Conservation (phyloP, 2,888 invertebrate genomes). For the Stenoptilia bipunctidactyla region DNA sequence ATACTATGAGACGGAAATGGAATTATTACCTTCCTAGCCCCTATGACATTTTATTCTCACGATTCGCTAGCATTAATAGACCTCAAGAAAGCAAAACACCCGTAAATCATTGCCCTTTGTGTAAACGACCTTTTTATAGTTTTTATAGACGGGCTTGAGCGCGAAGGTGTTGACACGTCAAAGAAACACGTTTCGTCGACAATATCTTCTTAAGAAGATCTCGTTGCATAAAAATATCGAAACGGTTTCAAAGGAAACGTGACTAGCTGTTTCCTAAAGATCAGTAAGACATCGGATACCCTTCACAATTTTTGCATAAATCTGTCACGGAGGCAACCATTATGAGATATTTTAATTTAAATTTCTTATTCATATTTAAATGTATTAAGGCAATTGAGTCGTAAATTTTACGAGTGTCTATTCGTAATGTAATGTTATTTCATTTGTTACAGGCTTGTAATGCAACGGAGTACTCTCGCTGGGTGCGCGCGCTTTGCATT, state of each 20-base stretch:
- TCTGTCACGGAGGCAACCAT: constrained; percentile 13
- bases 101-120: constrained; percentile 64
- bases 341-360: background rate
- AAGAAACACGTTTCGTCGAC: constrained; percentile 41
- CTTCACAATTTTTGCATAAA: constrained; percentile 22
- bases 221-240: background rate
- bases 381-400: constrained; percentile 21
- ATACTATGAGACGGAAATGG: too few relatives aligned
- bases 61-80: constrained; percentile 54
- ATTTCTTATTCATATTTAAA: too few relatives aligned
- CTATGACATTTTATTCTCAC: constrained; percentile 39
- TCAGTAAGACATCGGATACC: constrained; percentile 32
- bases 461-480: constrained; percentile 78
- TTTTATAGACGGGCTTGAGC: constrained; percentile 62
- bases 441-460: constrained; percentile 75
- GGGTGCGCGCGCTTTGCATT: constrained; percentile 81
- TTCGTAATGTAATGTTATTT: constrained; percentile 20
- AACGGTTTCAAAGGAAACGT: constrained; percentile 20
- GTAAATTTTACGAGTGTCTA: constrained; percentile 23
- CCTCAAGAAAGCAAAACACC: constrained; percentile 51
- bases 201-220: constrained; percentile 1
- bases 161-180: constrained; percentile 64
- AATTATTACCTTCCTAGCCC: too few relatives aligned
- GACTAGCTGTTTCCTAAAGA: constrained; percentile 34
- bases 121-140: constrained; percentile 47